These are phyloP conservation scores for Tenualosa thibaudeaui DNA, from an alignment of 2,797 vertebrate species.

Conservation along the genomic window DNA sequence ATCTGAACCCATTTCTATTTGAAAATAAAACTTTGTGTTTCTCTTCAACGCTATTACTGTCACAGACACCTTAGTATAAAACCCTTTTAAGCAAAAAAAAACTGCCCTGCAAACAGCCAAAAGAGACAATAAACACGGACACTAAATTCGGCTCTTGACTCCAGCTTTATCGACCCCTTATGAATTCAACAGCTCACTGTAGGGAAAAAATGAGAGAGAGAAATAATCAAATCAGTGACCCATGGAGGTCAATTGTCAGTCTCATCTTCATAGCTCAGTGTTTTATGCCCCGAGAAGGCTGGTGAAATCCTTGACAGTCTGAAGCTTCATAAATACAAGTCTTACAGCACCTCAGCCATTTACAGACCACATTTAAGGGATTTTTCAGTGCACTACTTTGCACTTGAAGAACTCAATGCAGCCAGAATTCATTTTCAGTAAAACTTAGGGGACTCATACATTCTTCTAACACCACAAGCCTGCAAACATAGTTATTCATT, in stretches of 20 bases:
- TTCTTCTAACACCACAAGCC: neutral
- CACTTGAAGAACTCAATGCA: neutral
- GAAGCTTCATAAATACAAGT: neutral
- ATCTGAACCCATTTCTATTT: neutral
- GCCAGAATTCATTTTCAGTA: neutral
- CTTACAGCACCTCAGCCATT: neutral
- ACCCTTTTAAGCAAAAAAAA: neutral
- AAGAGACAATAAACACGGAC: conserved; percentile 54
- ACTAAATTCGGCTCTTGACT: neutral
- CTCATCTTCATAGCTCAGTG: conserved; percentile 16
- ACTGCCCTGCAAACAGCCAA: neutral
- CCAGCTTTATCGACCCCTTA: conserved; percentile 40
- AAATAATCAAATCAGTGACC: conserved; percentile 45
- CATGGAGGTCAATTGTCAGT: conserved; percentile 37
- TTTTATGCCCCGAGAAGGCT: neutral
- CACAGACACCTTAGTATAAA: neutral
- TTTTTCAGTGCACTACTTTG: neutral
- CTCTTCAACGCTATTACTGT: neutral
- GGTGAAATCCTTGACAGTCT: neutral
- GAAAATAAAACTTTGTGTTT: neutral
- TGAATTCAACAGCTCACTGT: conserved; percentile 27
- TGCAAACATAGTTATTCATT: neutral
- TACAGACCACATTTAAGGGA: neutral
- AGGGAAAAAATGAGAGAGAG: neutral
- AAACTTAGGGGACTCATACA: neutral